Evolutionary conservation across 2,888 invertebrate species (phyloP).

Genomic region (Amiota minor): DNA sequence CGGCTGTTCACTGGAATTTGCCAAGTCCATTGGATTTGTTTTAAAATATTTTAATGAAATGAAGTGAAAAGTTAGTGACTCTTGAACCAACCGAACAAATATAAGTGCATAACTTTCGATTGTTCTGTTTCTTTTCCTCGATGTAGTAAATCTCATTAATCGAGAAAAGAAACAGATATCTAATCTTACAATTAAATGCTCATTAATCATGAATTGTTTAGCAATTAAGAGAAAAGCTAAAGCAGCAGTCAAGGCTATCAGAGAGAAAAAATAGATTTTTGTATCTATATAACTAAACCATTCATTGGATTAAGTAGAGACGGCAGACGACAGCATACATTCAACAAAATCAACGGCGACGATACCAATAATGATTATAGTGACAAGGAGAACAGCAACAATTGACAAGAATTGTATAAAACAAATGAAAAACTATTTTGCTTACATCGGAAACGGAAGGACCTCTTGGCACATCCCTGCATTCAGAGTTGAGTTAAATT

Average conservation of each 20-base stretch:
- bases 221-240: slow-evolving; percentile 25
- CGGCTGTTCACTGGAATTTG: too few relatives aligned
- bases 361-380: not conserved
- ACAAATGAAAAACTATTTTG: slow-evolving; percentile 60
- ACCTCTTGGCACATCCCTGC: slow-evolving; percentile 51
- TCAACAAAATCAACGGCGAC: slow-evolving; percentile 12
- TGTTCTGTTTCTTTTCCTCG: too few relatives aligned
- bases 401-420: not conserved
- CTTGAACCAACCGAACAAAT: too few relatives aligned
- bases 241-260: slow-evolving; percentile 10
- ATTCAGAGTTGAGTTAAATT: not conserved
- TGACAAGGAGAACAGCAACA: not conserved
- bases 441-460: slow-evolving; percentile 69
- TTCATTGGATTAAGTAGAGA: not conserved
- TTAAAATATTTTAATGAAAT: too few relatives aligned
- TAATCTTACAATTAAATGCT: slow-evolving; percentile 56
- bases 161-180: too few relatives aligned
- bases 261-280: slow-evolving; percentile 7
- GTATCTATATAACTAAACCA: slow-evolving; percentile 3
- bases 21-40: too few relatives aligned
- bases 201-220: slow-evolving; percentile 62
- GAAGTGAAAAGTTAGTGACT: too few relatives aligned
- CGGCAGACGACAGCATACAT: not conserved
- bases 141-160: too few relatives aligned
- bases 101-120: too few relatives aligned